Percentiles rank a stretch among this genome's conserved stretches.
These are phyloP conservation scores for Torymus tubicola DNA, from an alignment of 2,888 invertebrate genomes.

Conservation along the genomic window DNA sequence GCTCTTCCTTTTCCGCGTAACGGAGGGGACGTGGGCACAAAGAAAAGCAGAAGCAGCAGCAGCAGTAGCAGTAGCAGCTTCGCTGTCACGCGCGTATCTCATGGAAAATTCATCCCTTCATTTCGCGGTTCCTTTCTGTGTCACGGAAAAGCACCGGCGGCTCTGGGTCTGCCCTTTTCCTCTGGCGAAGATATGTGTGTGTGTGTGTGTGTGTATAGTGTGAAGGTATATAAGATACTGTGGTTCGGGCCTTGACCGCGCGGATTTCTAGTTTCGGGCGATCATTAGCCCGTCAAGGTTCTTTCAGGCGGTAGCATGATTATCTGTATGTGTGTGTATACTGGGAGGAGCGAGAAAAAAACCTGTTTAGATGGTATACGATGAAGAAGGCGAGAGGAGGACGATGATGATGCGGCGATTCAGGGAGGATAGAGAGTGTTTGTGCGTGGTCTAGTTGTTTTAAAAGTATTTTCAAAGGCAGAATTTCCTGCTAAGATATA, in stretches of 20 bases:
- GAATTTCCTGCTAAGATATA: no score
- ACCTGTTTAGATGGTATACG: no score
- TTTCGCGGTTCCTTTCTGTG: conserved; percentile 62
- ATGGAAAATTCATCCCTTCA: conserved; percentile 69
- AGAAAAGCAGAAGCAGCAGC: no score
- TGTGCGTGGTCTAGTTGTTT: no score
- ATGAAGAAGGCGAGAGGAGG: no score
- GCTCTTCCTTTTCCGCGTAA: background rate
- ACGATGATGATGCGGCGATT: no score
- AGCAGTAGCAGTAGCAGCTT: no score
- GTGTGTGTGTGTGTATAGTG: background rate
- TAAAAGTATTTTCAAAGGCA: no score
- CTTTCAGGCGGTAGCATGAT: background rate
- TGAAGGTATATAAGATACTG: background rate
- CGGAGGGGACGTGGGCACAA: background rate
- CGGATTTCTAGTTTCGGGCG: conserved; percentile 44
- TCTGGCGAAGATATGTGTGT: no score
- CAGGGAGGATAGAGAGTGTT: no score
- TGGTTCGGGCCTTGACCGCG: conserved; percentile 35
- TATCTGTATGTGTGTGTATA: no score
- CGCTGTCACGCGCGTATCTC: conserved; percentile 46
- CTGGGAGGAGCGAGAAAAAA: no score
- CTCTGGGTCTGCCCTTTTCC: conserved; percentile 9
- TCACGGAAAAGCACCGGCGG: conserved; percentile 39
- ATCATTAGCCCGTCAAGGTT: conserved; percentile 50